Evolutionary conservation across 2,888 invertebrate species (phyloP), one percentile per base, ranked within the genome.

Genomic region (Pelosia muscerda): DNA sequence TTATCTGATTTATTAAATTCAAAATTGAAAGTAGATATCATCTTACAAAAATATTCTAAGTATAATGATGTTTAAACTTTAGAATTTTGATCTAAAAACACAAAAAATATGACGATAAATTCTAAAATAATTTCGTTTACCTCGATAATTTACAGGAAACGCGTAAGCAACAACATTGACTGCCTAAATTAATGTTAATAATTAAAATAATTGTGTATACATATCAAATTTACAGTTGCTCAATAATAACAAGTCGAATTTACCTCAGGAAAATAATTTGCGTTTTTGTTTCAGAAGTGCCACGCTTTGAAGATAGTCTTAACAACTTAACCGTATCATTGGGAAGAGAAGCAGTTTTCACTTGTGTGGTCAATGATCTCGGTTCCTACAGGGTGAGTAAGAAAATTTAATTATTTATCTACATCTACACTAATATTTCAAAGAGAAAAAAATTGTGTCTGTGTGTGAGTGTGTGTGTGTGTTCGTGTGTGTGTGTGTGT

Each of bases 331-430:
- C 97, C 74, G 97, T 97, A 78, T 96, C 97, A 76, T 96, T 97
- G 91, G 97, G 97, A 78, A 95, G 97, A 88, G 97, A 97, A 89
- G 97, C 97, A 78, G 96, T 97, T 81, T 97, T 97, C 95, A 97
- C 97, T 86, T 97, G 97, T 89, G 97, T 97, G 86, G 97, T 97
- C 92, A 97, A 97, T 95, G 97, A 97, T 94, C 96, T 97, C 92
- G 96, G 96, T 83, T 96, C 96, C 84, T 96, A 96, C 91, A 96
- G 96, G 96, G 97, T 97, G 95, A 96, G 97, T 63, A 22, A 26
- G 22, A 54, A 22, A 23, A 23, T 54, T 23, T 22, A 4, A 54
- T 55, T 23, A 55, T 13, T 4, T 55, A 11, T 23, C 4, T 23
- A 3, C n/a, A n/a, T n/a, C n/a, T n/a, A n/a, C n/a, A n/a, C n/a